Evolutionary conservation across 1,140 invertebrate genomes (phyloP).

Genomic region (Tribolium castaneum): DNA sequence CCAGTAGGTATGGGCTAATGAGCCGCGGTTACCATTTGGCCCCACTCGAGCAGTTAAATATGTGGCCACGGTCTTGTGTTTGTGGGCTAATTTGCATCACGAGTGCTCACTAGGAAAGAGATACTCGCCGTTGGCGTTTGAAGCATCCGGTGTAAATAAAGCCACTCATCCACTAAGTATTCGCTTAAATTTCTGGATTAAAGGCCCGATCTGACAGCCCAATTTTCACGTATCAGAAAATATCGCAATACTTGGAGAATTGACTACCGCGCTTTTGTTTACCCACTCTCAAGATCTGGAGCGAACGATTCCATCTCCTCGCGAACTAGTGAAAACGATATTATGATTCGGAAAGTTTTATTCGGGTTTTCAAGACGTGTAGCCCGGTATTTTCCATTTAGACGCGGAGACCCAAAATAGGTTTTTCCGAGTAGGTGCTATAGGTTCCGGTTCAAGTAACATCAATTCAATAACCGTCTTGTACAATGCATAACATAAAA

Average conservation of each 20-base stretch:
- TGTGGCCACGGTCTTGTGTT: neutral
- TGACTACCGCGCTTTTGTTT: constrained; percentile 4
- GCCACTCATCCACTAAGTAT: neutral
- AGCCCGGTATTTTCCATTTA: constrained; percentile 10
- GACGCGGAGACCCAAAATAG: constrained; percentile 5
- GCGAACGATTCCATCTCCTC: neutral
- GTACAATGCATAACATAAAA: constrained; percentile 33
- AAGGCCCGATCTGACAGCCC: neutral
- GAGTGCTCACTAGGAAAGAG: neutral
- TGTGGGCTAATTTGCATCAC: constrained; percentile 8
- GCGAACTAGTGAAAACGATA: constrained; percentile 17
- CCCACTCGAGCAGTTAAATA: neutral
- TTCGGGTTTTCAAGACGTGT: constrained; percentile 9
- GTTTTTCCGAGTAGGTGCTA: constrained; percentile 23
- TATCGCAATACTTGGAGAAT: constrained; percentile 10
- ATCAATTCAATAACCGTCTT: constrained; percentile 28
- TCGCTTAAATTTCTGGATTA: neutral
- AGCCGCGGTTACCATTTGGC: neutral
- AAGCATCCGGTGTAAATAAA: neutral
- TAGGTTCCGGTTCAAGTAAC: constrained; percentile 24
- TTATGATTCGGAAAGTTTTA: constrained; percentile 20
- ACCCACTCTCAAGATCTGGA: neutral
- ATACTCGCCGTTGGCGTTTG: neutral
- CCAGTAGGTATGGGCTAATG: neutral
- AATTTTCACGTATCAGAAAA: constrained; percentile 16